Conservation (phyloP, 2,113 vertebrate genomes). For the Suricata suricatta region DNA sequence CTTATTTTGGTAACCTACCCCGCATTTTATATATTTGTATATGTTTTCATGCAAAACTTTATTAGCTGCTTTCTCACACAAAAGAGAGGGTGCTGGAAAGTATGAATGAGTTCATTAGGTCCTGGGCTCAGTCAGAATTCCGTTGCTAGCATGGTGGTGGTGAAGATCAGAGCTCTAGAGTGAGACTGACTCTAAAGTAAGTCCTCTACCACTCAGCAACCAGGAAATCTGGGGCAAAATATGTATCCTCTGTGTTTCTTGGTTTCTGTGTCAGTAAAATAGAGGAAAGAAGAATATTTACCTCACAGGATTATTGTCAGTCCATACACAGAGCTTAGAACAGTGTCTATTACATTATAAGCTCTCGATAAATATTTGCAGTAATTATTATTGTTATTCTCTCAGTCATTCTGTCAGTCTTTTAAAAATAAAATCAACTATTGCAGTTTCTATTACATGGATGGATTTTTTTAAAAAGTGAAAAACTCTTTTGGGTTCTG, state of each 20-base stretch:
- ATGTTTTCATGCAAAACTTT: not conserved
- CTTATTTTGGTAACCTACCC: not conserved
- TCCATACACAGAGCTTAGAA: not conserved
- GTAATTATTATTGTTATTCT: not conserved
- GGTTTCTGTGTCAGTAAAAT: not conserved
- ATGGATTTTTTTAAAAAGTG: not conserved
- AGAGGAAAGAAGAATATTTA: not conserved
- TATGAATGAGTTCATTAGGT: not conserved
- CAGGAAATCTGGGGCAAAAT: not conserved
- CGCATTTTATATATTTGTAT: not conserved
- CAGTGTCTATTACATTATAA: not conserved
- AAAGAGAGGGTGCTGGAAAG: not conserved
- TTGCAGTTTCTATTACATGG: not conserved
- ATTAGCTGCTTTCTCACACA: not conserved
- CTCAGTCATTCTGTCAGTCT: not conserved
- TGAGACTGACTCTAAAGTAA: not conserved
- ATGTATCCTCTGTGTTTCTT: not conserved
- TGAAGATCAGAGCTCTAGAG: not conserved
- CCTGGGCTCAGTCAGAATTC: not conserved
- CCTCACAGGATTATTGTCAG: not conserved
- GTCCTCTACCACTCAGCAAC: not conserved
- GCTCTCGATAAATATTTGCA: not conserved
- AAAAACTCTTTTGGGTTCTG: not conserved
- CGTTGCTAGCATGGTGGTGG: not conserved
- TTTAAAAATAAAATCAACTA: not conserved